These are phyloP conservation scores for Cololabis saira DNA, from an alignment of 2,113 vertebrate genomes.

Conservation along the genomic window DNA sequence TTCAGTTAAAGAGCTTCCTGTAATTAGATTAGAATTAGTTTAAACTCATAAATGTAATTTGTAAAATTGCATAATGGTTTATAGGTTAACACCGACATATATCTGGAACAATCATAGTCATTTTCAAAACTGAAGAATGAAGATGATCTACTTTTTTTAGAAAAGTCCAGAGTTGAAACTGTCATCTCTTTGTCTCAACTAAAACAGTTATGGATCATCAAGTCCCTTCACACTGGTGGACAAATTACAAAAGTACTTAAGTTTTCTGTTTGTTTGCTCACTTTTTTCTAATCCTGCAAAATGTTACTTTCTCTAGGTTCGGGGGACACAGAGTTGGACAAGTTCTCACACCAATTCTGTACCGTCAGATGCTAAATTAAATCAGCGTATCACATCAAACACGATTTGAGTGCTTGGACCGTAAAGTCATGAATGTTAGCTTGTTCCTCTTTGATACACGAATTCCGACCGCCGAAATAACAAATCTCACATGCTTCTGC, in stretches of 20 bases:
- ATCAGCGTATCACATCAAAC: slow-evolving; percentile 14
- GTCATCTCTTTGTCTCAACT: not conserved
- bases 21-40: no score
- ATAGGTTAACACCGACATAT: not conserved
- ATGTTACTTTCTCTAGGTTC: no score
- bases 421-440: not conserved
- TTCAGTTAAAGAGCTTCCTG: no score
- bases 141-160: not conserved
- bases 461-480: slow-evolving; percentile 19
- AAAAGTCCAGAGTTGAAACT: not conserved
- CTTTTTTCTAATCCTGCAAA: no score
- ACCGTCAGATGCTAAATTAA: no score
- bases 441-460: slow-evolving; percentile 20
- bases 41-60: not conserved
- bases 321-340: no score
- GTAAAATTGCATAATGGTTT: not conserved
- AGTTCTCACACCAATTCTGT: no score
- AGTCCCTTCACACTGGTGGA: no score
- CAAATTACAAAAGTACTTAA: no score
- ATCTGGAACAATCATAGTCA: not conserved
- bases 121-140: not conserved
- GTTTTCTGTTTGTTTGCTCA: no score
- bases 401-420: not conserved
- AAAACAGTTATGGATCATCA: no score
- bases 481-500: slow-evolving; percentile 13